Evolutionary conservation across 2,888 invertebrate genomes (phyloP), one percentile per base, ranked within the genome.

Genomic region (Seira musarum): DNA sequence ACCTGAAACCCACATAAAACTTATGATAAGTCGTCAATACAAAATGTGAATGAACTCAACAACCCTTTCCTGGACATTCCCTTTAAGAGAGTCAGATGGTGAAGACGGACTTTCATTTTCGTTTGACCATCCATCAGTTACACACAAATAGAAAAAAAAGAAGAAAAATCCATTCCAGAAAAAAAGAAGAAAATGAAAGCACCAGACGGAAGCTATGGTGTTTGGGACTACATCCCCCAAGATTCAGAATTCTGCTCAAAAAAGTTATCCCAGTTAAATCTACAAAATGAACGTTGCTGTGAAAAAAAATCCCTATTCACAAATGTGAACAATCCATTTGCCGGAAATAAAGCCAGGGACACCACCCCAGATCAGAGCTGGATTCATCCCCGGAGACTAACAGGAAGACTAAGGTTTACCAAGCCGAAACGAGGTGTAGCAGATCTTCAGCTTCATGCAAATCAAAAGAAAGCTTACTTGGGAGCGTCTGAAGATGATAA

Each of bases 331-430:
- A 1, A 75, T 30, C 25, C 25, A 30, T 0, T 76, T 68, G 19
- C 1, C 24, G 24, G 13, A 8, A 17, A 19, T 49, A 63, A 75
- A 57, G 35, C 57, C 13, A 46, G 60, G 24, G 30, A 22, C 2
- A 49, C 35, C 8, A 30, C 8, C 8, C 30, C 30, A 30, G 30
- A 64, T 35, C 30, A 72, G 19, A 46, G 40, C 49, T 63, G 63
- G 64, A 13, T 65, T 15, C 63, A 40, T 35, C 24, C 53, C 8
- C 64, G 40, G 21, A 65, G 82, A 21, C 49, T 82, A 13, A 83
- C 83, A 13, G 83, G 83, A 17, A 63, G 69, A 15, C n/a, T 83
- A 21, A 76, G 40, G 53, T 82, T 83, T 30, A 61, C 53, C 15
- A 79, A 63, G 25, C 15, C 67, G 17, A 71, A 72, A 10, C 71